Base-by-base conservation (phyloP, 2,797 vertebrate genomes). In the Toxotes lorentzi region DNA sequence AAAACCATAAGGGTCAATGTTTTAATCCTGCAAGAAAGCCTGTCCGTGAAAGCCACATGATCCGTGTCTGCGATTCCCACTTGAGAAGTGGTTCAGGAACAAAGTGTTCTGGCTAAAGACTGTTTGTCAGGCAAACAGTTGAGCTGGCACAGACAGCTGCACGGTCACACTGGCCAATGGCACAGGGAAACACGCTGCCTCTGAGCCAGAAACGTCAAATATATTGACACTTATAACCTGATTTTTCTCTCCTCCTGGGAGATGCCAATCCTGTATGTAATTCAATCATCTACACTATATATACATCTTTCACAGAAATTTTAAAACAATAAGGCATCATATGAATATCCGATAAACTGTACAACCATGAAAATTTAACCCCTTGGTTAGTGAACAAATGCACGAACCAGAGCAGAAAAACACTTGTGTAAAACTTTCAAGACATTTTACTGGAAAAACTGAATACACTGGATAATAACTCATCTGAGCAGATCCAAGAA, bases 101-200 rank as follows among this genome's bases (percentile, higher is more conserved):
- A 90, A 82, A 88, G 60, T 87, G 93, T 94, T 91, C 89, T 85
- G 59, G 72, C 69, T 78, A 57, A 72, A 77, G 70, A 71, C 23
- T 91, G 80, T 89, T 92, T 90, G 83, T 88, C 79, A 81, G 84
- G 64, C 80, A 90, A 91, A 91, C 88, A 91, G 88, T 88, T 40
- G 66, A 78, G 62, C 81, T 77, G 82, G 82, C 81, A 70, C 34
- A 19, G 62, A 68, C 79, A 64, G 63, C 73, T 64, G 74, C 50
- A 47, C 41, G 41, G 76, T 59, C 69, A 63, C 76, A 68, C n/a
- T 40, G 45, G 78, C 65, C 70, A 84, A 65, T 43, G 66, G 68
- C 68, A 81, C 7, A 60, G 67, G 69, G 60, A 59, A 76, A 63
- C 45, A 60, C 47, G 59, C 17, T 41, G 53, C 53, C 32, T 62